Base-by-base conservation (phyloP, 2,797 vertebrate species). In the Acrocephalus scirpaceus region DNA sequence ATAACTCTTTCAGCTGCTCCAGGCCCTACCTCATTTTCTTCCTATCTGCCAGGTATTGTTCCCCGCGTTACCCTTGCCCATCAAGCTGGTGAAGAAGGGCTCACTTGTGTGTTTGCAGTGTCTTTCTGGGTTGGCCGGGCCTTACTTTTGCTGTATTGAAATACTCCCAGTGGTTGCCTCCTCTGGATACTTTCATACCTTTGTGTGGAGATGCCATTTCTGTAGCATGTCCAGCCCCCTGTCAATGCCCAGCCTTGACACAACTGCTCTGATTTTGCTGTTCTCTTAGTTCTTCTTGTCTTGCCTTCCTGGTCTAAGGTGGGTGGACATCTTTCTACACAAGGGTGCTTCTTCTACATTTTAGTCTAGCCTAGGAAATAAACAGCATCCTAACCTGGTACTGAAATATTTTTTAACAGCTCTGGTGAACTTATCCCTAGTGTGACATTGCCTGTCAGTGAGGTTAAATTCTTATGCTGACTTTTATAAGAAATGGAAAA, bases 31-130 rank as follows among this genome's bases (percentile, higher is more conserved):
- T 66, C 18, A 17, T 48, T 44, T 60, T 80, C 44, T 34, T 93
- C 7, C 76, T 5, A 0, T 86, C 89, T 93, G 42, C 70, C 84
- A 93, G 92, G 93, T 95, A 96, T 44, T 2, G 6, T 85, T 54
- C 34, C 25, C 11, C 0, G 4, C 0, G 0, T 84, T 61, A 34
- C 61, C 12, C 42, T 54, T 90, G 57, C 50, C 53, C 8, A 15
- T 44, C 9, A 5, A 36, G 50, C 45, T 58, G 67, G 21, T 1
- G 23, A 72, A 50, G 78, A 82, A 67, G 47, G 21, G 21, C 30
- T 79, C 0, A 0, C 16, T 50, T 5, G 8, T 34, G 5, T 58
- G 15, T 86, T 64, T 76, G 51, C 38, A 25, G 13, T 2, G 5
- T 76, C 48, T 57, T 51, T 76, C 27, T 92, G 76, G 47, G 47